These are phyloP conservation scores for Anadara kagoshimensis DNA, from an alignment of 1,140 invertebrate species.

Conservation along the genomic window DNA sequence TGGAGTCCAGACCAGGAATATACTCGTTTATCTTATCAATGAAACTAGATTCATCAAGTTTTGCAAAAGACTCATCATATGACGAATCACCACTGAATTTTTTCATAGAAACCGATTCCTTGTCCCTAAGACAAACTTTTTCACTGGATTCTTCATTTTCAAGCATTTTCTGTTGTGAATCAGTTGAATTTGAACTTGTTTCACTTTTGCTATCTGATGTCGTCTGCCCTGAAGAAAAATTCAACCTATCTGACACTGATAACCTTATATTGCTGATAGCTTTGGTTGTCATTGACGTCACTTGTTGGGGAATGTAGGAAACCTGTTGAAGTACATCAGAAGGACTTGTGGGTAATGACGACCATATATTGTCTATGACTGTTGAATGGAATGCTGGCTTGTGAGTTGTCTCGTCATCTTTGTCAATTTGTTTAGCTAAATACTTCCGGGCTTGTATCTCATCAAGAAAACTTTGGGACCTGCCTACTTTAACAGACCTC, in stretches of 20 bases:
- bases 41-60: no score
- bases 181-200: no score
- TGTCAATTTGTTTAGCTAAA: constrained; percentile 64
- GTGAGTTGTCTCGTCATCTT: constrained; percentile 32
- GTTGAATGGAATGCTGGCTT: background rate
- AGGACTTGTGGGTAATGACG: constrained; percentile 25
- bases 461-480: constrained; percentile 53
- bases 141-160: no score
- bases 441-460: constrained; percentile 64
- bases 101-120: no score
- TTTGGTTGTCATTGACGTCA: constrained; percentile 59
- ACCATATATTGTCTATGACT: constrained; percentile 15
- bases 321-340: constrained; percentile 22
- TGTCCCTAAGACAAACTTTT: no score
- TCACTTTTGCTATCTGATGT: no score
- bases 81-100: no score
- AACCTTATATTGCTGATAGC: constrained; percentile 51
- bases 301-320: constrained; percentile 29
- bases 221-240: constrained; percentile 19
- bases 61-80: no score
- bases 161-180: no score
- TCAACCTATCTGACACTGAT: constrained; percentile 20
- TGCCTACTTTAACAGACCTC: constrained; percentile 8
- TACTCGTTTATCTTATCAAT: constrained; percentile 7
- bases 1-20: constrained; percentile 13